Evolutionary conservation across 2,888 invertebrate species (phyloP).

Genomic region (Philonicus albiceps): DNA sequence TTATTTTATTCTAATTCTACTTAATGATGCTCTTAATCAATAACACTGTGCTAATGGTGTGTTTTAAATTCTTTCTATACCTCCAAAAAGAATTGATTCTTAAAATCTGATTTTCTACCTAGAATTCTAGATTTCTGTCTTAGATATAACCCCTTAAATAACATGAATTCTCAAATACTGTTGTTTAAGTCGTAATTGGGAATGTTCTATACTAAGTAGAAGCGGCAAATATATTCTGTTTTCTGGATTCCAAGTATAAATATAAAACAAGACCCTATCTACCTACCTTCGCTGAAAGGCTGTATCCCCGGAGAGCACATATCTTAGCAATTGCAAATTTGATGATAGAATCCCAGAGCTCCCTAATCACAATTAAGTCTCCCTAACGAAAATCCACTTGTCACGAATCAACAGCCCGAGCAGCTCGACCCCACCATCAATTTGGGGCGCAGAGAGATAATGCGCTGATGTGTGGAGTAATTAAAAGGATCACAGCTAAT

Average conservation of each 20-base stretch:
- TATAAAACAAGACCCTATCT: not conserved
- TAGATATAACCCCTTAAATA: no score
- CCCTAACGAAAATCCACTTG: conserved; percentile 28
- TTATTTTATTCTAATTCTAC: no score
- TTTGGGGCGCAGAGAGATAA: conserved; percentile 28
- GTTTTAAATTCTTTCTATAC: no score
- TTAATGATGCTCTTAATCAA: no score
- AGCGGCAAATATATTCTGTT: no score
- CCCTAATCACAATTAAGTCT: conserved; percentile 8
- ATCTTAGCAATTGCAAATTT: not conserved
- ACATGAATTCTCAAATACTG: no score
- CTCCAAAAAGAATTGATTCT: no score
- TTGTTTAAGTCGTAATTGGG: not conserved
- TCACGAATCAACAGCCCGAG: conserved; percentile 12
- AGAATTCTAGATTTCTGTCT: no score
- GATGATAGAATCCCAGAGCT: not conserved
- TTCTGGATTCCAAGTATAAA: no score
- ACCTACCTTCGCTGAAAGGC: not conserved
- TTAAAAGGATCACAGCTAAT: conserved; percentile 47
- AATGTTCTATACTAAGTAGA: no score
- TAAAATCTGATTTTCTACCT: no score
- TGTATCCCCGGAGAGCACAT: not conserved
- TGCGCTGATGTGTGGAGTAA: conserved; percentile 46
- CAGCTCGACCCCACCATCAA: not conserved
- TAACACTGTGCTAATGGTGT: no score